Evolutionary conservation across 1,140 invertebrate genomes (phyloP).

Genomic region (Papilio xuthus): DNA sequence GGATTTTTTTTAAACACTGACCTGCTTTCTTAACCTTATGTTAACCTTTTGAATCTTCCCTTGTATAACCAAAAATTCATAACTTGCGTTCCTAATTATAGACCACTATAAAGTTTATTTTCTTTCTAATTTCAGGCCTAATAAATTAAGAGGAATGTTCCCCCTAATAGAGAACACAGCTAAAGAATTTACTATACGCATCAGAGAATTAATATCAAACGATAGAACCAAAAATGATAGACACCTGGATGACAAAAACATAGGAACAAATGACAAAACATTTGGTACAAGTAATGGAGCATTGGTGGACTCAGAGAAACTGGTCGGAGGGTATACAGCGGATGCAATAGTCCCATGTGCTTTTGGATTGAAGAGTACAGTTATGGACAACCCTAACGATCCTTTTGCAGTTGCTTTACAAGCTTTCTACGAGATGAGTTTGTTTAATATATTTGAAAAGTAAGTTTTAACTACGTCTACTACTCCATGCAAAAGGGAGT

Average conservation of each 20-base stretch:
- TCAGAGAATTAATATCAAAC: constrained; percentile 49
- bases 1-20: no score
- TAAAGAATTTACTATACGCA: constrained; percentile 56
- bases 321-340: constrained; percentile 71
- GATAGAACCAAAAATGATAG: constrained; percentile 31
- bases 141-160: constrained; percentile 72
- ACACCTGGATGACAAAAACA: constrained; percentile 18
- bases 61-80: no score
- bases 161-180: constrained; percentile 71
- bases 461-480: constrained; percentile 43
- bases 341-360: constrained; percentile 76
- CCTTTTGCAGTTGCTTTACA: constrained; percentile 71
- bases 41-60: no score
- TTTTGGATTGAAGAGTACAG: constrained; percentile 71
- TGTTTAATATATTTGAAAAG: constrained; percentile 75
- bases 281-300: constrained; percentile 28
- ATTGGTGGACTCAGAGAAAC: constrained; percentile 59
- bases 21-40: no score
- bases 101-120: not conserved
- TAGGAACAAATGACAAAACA: constrained; percentile 3
- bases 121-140: constrained; percentile 62
- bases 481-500: no score
- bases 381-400: constrained; percentile 69
- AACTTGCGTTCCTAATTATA: no score
- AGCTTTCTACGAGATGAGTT: constrained; percentile 70